Evolutionary conservation across 2,113 vertebrate genomes (phyloP), one percentile per base, ranked within the genome.

Genomic region (Lampris megalopsis): DNA sequence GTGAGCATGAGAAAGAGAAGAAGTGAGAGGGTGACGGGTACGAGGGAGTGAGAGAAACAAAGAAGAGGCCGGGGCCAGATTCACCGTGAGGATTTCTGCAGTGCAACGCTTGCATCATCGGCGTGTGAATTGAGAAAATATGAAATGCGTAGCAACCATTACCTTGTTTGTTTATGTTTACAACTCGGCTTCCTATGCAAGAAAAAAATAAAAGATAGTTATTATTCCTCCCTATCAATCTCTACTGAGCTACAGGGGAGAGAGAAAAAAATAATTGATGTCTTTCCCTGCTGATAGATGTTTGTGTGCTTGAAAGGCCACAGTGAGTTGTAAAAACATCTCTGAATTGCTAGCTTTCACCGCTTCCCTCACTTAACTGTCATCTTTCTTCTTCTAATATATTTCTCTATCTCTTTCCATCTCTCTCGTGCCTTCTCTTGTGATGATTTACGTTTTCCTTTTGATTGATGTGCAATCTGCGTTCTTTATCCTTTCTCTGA

Each of bases 201-300:
- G 60, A 76, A 61, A 53, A 36, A 38, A 57, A 76, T 58, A 53
- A 36, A 11, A 11, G 54, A 57, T 56, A 49, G 69, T 75, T 79
- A 43, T 50, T 50, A 58, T 56, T 48, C 10, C 52, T 54, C 59
- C 24, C 68, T 65, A 71, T 52, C 24, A 60, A 77, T 57, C 37
- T 6, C 70, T 76, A 41, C 45, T 11, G 41, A 70, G 35, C 10
- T 41, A 3, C 68, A 57, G 48, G 4, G 3, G 38, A 4, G 62
- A 4, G 38, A 4, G 62, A 52, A 42, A 63, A 24, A 60, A 58
- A 3, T 65, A 80, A 71, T n/a, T 61, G 73, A 64, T 71, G 73
- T 81, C 74, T 73, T 72, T 60, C 82, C 73, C 73, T 24, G 71
- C 80, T 77, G 72, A 88, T 80, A 89, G 82, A 85, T 82, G 75